Base-by-base conservation (phyloP, 2,797 vertebrate species). In the Botia almorhae region DNA sequence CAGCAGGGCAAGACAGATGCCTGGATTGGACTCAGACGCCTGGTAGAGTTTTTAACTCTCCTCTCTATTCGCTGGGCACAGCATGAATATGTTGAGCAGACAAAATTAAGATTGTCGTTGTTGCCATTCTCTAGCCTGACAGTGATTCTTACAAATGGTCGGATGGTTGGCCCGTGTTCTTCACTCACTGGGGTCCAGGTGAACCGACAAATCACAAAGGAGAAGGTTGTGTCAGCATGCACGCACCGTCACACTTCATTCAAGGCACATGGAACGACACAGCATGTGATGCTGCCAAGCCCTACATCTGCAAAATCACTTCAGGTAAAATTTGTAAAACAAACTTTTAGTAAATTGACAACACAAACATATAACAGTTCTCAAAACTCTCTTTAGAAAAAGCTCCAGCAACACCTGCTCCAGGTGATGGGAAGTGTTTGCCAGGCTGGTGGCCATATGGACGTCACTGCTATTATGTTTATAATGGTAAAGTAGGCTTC, bases 191-290 rank as follows among this genome's bases (percentile, higher is more conserved):
- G 94, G 94, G 94, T 21, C 94, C 93, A 0, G 93, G 91, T 67
- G 93, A 95, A 78, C 94, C 94, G 48, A 91, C 69, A 70, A 92
- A 89, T 87, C 69, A 86, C 23, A 50, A 88, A 58, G 89, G 83
- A 0, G 93, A 94, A 81, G 93, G 94, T 51, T 95, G 94, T 10
- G 94, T 95, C 33, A 93, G 91, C 61, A 94, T 95, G 88, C 91
- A 91, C 0, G 89, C 79, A 0, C 83, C 87, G 0, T 79, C 81
- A 17, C 50, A 0, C 0, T 1, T 43, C 0, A 89, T 93, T 80
- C 92, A 94, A 26, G 94, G 94, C 21, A 93, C 93, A 10, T 95
- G 94, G 94, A 95, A 94, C 6, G 93, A 95, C 87, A 95, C 94
- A 0, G 82, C 73, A 8, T 95, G 94, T 29, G 86, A 90, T 21